These are phyloP conservation scores for Lycophotia porphyrea DNA, from an alignment of 2,888 invertebrate genomes.

Conservation along the genomic window DNA sequence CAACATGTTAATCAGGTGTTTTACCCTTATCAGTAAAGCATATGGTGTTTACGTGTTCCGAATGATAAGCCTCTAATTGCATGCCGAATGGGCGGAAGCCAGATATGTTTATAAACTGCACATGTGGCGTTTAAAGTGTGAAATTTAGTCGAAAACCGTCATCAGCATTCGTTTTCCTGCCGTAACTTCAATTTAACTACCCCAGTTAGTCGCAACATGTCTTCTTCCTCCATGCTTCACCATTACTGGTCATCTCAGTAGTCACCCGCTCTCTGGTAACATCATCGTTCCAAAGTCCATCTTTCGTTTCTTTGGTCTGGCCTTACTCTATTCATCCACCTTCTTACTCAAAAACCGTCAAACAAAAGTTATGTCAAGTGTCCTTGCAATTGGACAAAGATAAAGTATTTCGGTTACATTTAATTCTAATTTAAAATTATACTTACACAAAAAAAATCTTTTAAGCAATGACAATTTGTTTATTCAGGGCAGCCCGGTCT, in stretches of 20 bases:
- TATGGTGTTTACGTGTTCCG: slow-evolving; percentile 41
- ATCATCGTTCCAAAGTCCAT: background rate
- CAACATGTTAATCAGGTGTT: slow-evolving; percentile 30
- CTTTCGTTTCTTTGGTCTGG: background rate
- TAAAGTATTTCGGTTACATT: slow-evolving; percentile 16
- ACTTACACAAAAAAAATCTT: too few relatives aligned
- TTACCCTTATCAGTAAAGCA: slow-evolving; percentile 30
- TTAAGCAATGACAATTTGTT: background rate
- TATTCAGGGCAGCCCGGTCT: background rate
- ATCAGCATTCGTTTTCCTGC: background rate
- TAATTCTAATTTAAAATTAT: background rate
- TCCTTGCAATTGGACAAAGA: background rate
- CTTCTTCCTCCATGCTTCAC: background rate
- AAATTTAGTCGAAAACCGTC: background rate
- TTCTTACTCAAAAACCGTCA: background rate
- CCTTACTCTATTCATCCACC: background rate
- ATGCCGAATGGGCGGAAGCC: slow-evolving; percentile 50
- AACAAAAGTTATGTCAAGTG: background rate
- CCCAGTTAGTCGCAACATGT: background rate
- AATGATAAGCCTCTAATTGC: slow-evolving; percentile 44
- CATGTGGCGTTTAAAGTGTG: slow-evolving; percentile 6
- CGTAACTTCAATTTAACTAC: background rate
- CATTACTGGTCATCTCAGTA: background rate
- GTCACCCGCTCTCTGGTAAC: background rate
- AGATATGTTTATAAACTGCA: slow-evolving; percentile 30